Conservation (phyloP, 2,888 invertebrate genomes). For the Heliconius erato region DNA sequence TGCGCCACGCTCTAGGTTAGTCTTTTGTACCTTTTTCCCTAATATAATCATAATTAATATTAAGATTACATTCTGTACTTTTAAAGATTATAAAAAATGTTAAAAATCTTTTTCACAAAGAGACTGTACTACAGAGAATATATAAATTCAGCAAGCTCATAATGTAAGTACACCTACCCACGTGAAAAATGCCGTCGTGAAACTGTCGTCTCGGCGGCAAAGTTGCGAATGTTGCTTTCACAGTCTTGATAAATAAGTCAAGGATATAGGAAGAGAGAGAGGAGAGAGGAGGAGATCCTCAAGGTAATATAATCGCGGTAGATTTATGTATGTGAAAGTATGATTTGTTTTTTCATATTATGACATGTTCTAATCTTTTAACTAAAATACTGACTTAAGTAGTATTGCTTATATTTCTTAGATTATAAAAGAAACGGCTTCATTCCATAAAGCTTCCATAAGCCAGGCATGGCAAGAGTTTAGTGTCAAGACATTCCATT, state of each 20-base stretch:
- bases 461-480: too few relatives aligned
- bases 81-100: not conserved
- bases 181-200: slow-evolving; percentile 35
- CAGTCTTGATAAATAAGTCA: not conserved
- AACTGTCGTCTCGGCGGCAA: slow-evolving; percentile 32
- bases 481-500: too few relatives aligned
- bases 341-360: too few relatives aligned
- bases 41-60: not conserved
- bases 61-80: not conserved
- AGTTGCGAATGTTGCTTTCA: slow-evolving; percentile 12
- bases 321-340: too few relatives aligned
- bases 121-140: slow-evolving; percentile 4
- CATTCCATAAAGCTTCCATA: too few relatives aligned
- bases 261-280: not conserved
- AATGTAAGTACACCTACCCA: slow-evolving; percentile 34
- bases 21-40: too few relatives aligned
- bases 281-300: not conserved
- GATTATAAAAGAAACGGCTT: too few relatives aligned
- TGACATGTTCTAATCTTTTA: too few relatives aligned
- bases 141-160: slow-evolving; percentile 41
- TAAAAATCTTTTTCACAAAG: not conserved
- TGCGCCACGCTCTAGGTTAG: too few relatives aligned
- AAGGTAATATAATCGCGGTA: not conserved
- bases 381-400: too few relatives aligned
- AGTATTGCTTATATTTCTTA: too few relatives aligned